Percentiles rank a stretch among this genome's conserved stretches.
phyloP scores from a whole-genome alignment of 2,797 vertebrate genomes.

The Poeciliopsis paucimaculata region DNA sequence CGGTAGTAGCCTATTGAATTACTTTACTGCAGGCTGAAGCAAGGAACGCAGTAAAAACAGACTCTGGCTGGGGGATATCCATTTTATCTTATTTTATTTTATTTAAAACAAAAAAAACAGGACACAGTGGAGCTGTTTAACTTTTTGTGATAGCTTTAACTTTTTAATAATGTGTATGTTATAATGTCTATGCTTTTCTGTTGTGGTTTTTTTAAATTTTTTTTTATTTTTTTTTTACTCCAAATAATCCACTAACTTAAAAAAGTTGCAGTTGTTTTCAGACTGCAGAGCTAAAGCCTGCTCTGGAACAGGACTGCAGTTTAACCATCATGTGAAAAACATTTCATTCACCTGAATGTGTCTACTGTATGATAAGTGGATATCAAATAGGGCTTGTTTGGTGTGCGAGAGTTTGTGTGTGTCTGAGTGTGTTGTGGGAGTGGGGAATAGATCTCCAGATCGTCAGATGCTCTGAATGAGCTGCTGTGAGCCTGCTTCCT shows the following conservation, averaged over 20 bases:
- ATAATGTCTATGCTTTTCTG: not conserved
- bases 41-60: not conserved
- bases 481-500: not conserved
- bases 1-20: slow-evolving; percentile 19
- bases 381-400: not conserved
- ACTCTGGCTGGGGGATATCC: too few species aligned
- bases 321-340: not conserved
- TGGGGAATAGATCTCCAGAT: not conserved
- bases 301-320: not conserved
- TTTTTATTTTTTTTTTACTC: not conserved
- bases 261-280: not conserved
- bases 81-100: not conserved
- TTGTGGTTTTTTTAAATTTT: not conserved
- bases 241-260: not conserved
- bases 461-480: slow-evolving; percentile 2
- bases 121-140: not conserved
- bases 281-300: not conserved
- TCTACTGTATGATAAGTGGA: not conserved
- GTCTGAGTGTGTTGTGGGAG: not conserved
- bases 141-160: not conserved
- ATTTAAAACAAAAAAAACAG: not conserved
- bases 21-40: slow-evolving; percentile 22
- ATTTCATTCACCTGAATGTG: not conserved
- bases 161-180: not conserved
- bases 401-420: not conserved